Evolutionary conservation across 2,113 vertebrate species (phyloP).

Genomic region (Gobiocypris rarus): DNA sequence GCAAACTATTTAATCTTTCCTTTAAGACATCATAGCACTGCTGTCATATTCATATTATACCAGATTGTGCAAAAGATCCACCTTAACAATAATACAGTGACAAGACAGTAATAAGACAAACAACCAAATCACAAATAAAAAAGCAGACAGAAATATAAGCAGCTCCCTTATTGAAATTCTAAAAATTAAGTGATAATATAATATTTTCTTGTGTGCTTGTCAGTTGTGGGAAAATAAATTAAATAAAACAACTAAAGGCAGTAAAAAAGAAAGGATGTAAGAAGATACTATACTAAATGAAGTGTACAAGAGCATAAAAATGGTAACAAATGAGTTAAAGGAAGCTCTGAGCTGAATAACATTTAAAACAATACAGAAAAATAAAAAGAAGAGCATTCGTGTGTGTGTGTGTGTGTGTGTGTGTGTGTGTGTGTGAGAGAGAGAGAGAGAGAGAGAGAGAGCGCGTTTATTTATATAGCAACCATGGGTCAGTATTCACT

Average conservation of each 20-base stretch:
- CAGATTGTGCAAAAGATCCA: conserved; percentile 32
- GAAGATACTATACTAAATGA: no score
- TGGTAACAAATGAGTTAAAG: background rate
- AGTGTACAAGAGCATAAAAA: background rate
- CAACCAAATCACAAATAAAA: background rate
- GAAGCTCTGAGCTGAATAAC: background rate
- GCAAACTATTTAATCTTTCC: conserved; percentile 12
- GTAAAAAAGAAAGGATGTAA: background rate
- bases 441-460: no score
- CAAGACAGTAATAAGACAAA: conserved; percentile 18
- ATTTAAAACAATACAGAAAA: conserved; percentile 9
- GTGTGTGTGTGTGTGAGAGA: no score
- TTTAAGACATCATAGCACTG: conserved; percentile 16
- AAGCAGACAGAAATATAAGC: background rate
- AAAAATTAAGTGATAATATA: background rate
- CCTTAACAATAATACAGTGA: conserved; percentile 39
- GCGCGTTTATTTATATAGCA: background rate
- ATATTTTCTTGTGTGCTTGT: conserved; percentile 2
- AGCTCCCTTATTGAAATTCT: background rate
- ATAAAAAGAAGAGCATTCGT: background rate
- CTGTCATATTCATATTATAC: conserved; percentile 23
- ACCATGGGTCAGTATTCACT: background rate
- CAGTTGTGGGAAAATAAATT: conserved; percentile 6
- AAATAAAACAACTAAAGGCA: background rate
- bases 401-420: background rate